Evolutionary conservation across 2,113 vertebrate species (phyloP).

Genomic region (Pygoscelis adeliae): DNA sequence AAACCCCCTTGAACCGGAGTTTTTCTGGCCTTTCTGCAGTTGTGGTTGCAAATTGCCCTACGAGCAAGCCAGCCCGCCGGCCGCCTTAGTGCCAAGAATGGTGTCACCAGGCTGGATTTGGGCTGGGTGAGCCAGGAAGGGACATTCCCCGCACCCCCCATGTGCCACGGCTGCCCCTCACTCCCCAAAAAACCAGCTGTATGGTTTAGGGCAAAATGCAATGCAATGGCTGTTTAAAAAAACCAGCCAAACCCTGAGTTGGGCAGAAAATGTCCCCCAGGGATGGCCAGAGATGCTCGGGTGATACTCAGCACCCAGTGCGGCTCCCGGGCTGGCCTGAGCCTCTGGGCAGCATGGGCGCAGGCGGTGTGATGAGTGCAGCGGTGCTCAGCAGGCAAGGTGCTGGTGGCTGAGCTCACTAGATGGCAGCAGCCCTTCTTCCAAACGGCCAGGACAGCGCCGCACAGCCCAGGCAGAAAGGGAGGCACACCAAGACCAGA

Average conservation of each 20-base stretch:
- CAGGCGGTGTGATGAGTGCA: rapidly evolving
- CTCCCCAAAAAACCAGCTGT: background rate
- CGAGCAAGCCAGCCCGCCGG: background rate
- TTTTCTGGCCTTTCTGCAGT: background rate
- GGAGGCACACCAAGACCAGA: rapidly evolving
- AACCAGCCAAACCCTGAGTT: rapidly evolving
- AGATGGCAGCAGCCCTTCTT: conserved; percentile 37
- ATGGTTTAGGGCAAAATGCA: background rate
- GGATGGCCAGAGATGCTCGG: background rate
- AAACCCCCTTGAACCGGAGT: rapidly evolving
- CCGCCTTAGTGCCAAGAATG: rapidly evolving
- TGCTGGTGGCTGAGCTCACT: background rate
- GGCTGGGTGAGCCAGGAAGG: background rate
- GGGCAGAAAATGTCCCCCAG: background rate
- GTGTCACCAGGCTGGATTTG: background rate
- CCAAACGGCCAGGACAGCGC: background rate
- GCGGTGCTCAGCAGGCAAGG: background rate
- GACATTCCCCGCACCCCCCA: rapidly evolving
- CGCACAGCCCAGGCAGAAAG: background rate
- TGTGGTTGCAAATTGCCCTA: background rate
- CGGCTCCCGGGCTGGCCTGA: background rate
- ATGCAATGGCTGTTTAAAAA: background rate
- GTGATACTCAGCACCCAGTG: background rate
- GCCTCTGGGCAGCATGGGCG: rapidly evolving
- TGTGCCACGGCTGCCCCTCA: rapidly evolving